These are phyloP conservation scores for Rhadina sibilatrix DNA, from an alignment of 2,113 vertebrate species.

Conservation along the genomic window DNA sequence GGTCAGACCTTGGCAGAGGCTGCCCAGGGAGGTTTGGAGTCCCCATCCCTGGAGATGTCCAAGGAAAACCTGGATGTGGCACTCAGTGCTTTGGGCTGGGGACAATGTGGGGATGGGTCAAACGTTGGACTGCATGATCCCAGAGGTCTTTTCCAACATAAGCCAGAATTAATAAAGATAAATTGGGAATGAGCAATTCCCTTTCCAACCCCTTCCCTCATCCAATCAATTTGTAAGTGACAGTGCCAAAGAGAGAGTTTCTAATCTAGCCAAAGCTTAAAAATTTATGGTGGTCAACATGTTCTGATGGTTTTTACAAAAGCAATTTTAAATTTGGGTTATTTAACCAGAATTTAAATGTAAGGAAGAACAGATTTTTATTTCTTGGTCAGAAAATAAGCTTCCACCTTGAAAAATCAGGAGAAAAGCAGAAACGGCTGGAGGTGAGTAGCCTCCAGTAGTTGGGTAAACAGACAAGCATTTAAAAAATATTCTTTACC, in stretches of 20 bases:
- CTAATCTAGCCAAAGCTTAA: background rate
- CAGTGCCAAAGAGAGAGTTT: background rate
- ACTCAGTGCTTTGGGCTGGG: background rate
- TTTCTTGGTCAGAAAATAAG: background rate
- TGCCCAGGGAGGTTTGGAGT: background rate
- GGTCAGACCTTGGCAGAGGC: background rate
- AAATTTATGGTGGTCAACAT: background rate
- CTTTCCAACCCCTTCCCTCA: background rate
- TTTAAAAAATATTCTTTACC: background rate
- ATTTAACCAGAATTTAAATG: background rate
- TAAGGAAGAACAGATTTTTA: background rate
- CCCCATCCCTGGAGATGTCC: background rate
- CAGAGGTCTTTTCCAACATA: background rate
- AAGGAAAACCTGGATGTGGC: background rate
- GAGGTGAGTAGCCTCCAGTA: rapidly evolving
- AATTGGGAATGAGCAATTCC: background rate
- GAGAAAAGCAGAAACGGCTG: background rate
- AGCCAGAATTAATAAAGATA: background rate
- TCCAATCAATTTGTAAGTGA: background rate
- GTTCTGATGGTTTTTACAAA: background rate
- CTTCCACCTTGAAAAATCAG: background rate
- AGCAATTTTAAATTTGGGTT: background rate
- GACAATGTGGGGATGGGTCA: background rate
- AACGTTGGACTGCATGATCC: rapidly evolving
- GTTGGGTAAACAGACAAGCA: background rate